Conservation (phyloP, 2,113 vertebrate species). For the Calidris pygmaea region DNA sequence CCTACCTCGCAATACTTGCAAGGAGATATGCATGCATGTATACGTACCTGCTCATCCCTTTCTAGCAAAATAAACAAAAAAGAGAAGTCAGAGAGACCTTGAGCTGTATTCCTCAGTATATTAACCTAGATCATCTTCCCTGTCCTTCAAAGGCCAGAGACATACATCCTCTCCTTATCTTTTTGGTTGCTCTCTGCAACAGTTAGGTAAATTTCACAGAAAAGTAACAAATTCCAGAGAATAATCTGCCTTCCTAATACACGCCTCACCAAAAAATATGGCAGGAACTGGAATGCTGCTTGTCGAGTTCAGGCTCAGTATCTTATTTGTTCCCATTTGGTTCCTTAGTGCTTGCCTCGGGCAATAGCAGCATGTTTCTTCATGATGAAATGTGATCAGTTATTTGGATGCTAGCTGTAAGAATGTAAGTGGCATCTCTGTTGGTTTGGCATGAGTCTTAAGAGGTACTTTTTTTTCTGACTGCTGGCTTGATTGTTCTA, state of each 20-base stretch:
- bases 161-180: background rate
- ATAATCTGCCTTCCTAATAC: background rate
- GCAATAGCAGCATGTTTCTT: slow-evolving; percentile 46
- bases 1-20: background rate
- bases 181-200: background rate
- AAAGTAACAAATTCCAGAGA: background rate
- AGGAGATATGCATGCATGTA: accelerated
- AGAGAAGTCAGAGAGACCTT: background rate
- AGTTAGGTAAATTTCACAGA: background rate
- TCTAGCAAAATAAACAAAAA: background rate
- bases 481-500: background rate
- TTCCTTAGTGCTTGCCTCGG: background rate
- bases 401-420: slow-evolving; percentile 22
- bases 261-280: background rate
- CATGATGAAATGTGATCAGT: slow-evolving; percentile 20
- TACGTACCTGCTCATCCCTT: background rate
- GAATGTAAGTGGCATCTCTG: slow-evolving; percentile 9
- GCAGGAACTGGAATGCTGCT: slow-evolving; percentile 51
- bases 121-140: background rate
- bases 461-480: background rate
- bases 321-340: slow-evolving; percentile 2
- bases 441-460: background rate
- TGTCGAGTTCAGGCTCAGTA: slow-evolving; percentile 29
- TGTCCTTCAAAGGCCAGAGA: background rate
- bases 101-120: background rate